Conservation (phyloP, 2,888 invertebrate genomes). For the Mythimna impura region DNA sequence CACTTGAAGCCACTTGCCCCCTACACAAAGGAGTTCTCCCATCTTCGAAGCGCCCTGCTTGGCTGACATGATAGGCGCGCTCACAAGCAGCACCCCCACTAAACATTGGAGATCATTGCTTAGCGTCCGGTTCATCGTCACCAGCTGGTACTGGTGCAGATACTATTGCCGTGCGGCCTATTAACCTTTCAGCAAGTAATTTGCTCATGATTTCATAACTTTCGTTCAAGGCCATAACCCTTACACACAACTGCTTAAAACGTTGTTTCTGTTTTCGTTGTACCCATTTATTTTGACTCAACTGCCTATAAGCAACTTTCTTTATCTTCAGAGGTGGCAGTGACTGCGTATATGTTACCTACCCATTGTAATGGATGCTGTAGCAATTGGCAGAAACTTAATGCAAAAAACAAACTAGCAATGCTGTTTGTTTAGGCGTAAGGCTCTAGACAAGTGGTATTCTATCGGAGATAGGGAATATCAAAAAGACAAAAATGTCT, state of each 20-base stretch:
- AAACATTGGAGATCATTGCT: slow-evolving; percentile 15
- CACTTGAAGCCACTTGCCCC: slow-evolving; percentile 24
- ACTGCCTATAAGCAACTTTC: not conserved
- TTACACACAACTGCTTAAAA: not conserved
- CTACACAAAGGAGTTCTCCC: slow-evolving; percentile 5
- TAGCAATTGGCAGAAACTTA: not conserved
- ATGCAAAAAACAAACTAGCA: not conserved
- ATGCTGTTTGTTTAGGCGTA: too few species aligned
- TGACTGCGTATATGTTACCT: not conserved
- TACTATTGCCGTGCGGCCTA: not conserved
- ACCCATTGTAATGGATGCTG: too few species aligned
- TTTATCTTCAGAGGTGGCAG: not conserved
- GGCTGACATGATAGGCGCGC: not conserved
- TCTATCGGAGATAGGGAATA: too few species aligned
- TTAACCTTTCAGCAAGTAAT: not conserved
- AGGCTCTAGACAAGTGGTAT: too few species aligned
- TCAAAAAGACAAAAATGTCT: too few species aligned
- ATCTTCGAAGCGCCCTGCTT: not conserved
- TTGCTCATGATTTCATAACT: not conserved
- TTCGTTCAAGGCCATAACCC: not conserved
- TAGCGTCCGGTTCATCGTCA: not conserved
- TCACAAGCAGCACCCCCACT: slow-evolving; percentile 19
- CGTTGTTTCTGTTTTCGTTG: not conserved
- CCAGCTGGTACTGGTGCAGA: not conserved
- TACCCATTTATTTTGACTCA: not conserved